Percentiles rank a stretch among this genome's conserved stretches.
Conservation (phyloP, 2,888 invertebrate species). For the Monochamus alternatus region DNA sequence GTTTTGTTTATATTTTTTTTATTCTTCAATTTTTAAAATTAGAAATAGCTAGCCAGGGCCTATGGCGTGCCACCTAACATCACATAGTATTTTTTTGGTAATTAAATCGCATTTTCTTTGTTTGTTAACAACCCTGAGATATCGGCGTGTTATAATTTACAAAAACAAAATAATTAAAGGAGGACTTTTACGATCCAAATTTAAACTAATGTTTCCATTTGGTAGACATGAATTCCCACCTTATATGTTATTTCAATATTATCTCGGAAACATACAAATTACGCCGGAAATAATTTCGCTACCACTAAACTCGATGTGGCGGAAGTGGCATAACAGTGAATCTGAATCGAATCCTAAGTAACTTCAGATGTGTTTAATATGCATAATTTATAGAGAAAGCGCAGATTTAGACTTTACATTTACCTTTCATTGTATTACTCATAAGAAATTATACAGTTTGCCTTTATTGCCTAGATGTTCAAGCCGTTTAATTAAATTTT, state of each 20-base stretch:
- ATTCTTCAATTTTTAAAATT: too few relatives aligned
- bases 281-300: background rate
- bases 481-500: background rate
- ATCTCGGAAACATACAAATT: background rate
- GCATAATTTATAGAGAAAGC: background rate
- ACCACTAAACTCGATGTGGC: constrained; percentile 3
- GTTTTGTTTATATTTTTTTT: too few relatives aligned
- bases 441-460: background rate
- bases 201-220: background rate
- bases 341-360: constrained; percentile 13
- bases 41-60: too few relatives aligned
- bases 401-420: background rate
- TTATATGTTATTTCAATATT: background rate
- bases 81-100: too few relatives aligned
- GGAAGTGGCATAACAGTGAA: constrained; percentile 9
- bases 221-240: background rate
- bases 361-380: constrained; percentile 5
- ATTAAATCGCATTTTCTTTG: too few relatives aligned
- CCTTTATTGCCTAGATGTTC: background rate
- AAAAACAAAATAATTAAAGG: too few relatives aligned
- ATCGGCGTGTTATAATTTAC: too few relatives aligned
- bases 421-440: background rate
- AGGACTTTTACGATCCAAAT: too few relatives aligned
- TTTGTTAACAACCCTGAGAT: too few relatives aligned
- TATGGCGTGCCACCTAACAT: too few relatives aligned